These are phyloP conservation scores for Polyommatus icarus DNA, from an alignment of 2,888 invertebrate species.

Conservation along the genomic window DNA sequence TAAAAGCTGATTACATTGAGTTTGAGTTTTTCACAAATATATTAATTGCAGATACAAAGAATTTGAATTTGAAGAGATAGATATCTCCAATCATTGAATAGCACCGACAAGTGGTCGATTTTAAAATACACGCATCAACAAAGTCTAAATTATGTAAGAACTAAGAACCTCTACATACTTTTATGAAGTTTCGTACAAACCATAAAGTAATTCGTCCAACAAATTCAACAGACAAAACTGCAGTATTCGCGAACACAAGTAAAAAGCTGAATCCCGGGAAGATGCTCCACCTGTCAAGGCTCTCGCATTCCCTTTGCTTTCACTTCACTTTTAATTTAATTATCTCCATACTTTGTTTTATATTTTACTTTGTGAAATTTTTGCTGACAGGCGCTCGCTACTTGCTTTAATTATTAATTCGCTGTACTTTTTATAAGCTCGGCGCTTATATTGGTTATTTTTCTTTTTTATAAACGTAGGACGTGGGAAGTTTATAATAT, in stretches of 20 bases:
- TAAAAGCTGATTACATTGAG: no score
- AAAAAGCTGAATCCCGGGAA: not conserved
- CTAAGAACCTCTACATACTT: no score
- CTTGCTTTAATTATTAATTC: not conserved
- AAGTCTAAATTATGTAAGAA: no score
- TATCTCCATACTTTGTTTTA: conserved; percentile 28
- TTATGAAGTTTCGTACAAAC: not conserved
- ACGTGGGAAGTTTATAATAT: not conserved
- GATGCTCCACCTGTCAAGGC: conserved; percentile 23
- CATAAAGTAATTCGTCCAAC: not conserved
- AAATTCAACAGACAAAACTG: not conserved
- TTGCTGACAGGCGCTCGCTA: conserved; percentile 15
- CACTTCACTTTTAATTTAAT: conserved; percentile 29
- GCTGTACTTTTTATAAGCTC: not conserved
- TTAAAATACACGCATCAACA: no score
- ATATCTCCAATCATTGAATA: no score
- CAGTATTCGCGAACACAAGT: not conserved
- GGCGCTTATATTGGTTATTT: not conserved
- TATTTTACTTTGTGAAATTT: conserved; percentile 27
- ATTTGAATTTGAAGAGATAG: no score
- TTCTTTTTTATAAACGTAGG: not conserved
- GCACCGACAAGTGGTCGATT: no score
- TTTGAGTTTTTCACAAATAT: no score
- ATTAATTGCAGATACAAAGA: no score
- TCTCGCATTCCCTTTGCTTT: conserved; percentile 9